phyloP scores from a whole-genome alignment of 2,888 invertebrate species.

The Zeuzera pyrina region DNA sequence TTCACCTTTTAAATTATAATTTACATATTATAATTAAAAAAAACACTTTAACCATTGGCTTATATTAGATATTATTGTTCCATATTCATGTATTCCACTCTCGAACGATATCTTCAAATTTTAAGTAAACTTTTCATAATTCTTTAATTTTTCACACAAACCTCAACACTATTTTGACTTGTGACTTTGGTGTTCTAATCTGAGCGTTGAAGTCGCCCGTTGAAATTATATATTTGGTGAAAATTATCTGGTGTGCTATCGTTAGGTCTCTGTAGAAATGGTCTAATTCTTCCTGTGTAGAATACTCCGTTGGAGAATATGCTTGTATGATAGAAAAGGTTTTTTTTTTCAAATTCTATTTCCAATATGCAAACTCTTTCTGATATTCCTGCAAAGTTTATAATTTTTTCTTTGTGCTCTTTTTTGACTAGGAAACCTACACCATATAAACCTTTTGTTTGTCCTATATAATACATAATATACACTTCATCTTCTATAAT shows the following conservation, averaged over 20 bases:
- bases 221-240: no score
- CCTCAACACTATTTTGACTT: no score
- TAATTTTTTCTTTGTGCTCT: conserved; percentile 15
- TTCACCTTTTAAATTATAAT: no score
- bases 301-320: conserved; percentile 15
- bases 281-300: conserved; percentile 15
- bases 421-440: conserved; percentile 18
- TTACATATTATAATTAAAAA: no score
- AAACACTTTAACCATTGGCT: no score
- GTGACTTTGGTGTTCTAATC: no score
- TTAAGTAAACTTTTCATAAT: no score
- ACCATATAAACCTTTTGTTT: conserved; percentile 17
- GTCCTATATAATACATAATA: conserved; percentile 14
- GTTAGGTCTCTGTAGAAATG: conserved; percentile 11
- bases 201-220: no score
- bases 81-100: no score
- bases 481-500: conserved; percentile 14
- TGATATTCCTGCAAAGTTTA: conserved; percentile 16
- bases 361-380: conserved; percentile 18
- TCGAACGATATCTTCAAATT: no score
- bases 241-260: conserved; percentile 12
- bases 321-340: conserved; percentile 14
- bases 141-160: no score
- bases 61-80: no score
- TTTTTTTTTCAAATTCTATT: conserved; percentile 13